phyloP scores from a whole-genome alignment of 1,140 invertebrate genomes.

The Lamellibrachia luymesi region DNA sequence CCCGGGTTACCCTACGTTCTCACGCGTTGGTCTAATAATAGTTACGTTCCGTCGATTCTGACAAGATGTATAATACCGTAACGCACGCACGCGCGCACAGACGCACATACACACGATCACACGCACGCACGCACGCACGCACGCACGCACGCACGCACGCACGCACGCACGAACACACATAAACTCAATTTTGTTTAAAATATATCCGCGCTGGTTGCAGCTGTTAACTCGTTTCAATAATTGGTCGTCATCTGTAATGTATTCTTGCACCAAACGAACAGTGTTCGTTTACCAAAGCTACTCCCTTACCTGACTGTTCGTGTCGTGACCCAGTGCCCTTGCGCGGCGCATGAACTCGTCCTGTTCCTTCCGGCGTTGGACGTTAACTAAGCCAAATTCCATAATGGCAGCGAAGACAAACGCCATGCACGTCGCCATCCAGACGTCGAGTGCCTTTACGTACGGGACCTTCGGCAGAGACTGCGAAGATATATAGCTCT shows the following conservation, averaged over 20 bases:
- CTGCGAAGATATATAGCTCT: background rate
- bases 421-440: slow-evolving; percentile 76
- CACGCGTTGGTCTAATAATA: too few relatives aligned
- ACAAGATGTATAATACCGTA: too few relatives aligned
- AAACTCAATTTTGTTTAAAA: too few relatives aligned
- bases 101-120: too few relatives aligned
- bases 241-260: background rate
- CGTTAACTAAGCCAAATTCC: slow-evolving; percentile 8
- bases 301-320: background rate
- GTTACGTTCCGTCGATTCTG: too few relatives aligned
- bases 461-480: slow-evolving; percentile 20
- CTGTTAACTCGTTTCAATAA: too few relatives aligned
- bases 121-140: too few relatives aligned
- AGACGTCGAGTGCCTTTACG: slow-evolving; percentile 88
- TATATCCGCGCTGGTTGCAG: too few relatives aligned
- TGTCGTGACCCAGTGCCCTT: background rate
- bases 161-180: too few relatives aligned
- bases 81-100: too few relatives aligned
- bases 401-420: slow-evolving; percentile 19
- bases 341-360: background rate
- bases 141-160: too few relatives aligned
- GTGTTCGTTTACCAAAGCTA: background rate
- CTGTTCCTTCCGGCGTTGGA: background rate
- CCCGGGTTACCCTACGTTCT: too few relatives aligned
- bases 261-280: background rate